Percentiles rank a stretch among this genome's conserved stretches.
Evolutionary conservation across 53 echinoderm and acorn worm genomes (phyloP).

Genomic region (Paracentrotus lividus): DNA sequence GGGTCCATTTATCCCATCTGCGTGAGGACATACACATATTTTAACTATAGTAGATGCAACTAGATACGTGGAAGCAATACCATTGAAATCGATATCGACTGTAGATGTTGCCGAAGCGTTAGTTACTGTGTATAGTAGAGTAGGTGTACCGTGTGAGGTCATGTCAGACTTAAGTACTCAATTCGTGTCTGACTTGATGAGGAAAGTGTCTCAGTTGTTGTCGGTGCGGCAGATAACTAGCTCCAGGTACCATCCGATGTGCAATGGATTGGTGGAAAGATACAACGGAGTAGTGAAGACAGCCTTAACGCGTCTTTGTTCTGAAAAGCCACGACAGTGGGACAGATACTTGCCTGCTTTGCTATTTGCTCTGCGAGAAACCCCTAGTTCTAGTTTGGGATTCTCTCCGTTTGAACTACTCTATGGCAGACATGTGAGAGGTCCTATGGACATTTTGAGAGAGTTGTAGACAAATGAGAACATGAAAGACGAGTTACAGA

Average conservation of each 20-base stretch:
- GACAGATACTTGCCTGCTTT: too few species aligned
- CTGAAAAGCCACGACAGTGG: too few species aligned
- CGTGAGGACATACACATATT: background rate
- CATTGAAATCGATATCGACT: slow-evolving; percentile 68
- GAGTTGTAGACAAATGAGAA: too few species aligned
- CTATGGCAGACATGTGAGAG: too few species aligned
- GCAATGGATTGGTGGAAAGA: too few species aligned
- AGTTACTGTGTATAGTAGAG: slow-evolving; percentile 63
- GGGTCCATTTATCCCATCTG: background rate
- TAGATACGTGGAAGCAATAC: slow-evolving; percentile 27
- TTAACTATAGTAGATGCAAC: background rate
- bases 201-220: slow-evolving; percentile 60
- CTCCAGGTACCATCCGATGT: slow-evolving; percentile 80
- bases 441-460: too few species aligned
- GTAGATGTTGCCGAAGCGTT: slow-evolving; percentile 68
- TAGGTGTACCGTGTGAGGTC: slow-evolving; percentile 65
- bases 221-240: slow-evolving; percentile 72
- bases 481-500: too few species aligned
- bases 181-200: slow-evolving; percentile 72
- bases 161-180: slow-evolving; percentile 68
- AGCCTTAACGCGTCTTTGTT: too few species aligned
- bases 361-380: too few species aligned
- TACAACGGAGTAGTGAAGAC: too few species aligned
- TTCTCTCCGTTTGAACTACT: too few species aligned
- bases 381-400: too few species aligned